phyloP scores from a whole-genome alignment of 64 coral and sea anemone genomes.

The Montipora cactus region DNA sequence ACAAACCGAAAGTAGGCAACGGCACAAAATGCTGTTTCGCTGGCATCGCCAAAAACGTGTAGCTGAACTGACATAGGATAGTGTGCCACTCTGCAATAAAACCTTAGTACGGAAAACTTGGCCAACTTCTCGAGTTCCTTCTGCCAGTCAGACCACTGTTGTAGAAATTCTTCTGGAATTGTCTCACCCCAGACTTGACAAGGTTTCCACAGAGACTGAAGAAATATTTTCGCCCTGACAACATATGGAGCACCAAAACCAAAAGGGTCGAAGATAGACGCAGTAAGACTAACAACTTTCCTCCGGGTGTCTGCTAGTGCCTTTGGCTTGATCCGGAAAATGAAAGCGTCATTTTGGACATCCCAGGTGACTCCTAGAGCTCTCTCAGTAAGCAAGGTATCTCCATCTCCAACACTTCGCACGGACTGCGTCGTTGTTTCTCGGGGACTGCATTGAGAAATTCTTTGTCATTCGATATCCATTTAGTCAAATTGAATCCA shows the following conservation, averaged over 20 bases:
- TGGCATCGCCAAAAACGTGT: background rate
- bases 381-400: background rate
- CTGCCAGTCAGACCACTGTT: background rate
- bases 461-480: background rate
- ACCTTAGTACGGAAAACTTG: background rate
- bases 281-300: background rate
- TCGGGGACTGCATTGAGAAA: background rate
- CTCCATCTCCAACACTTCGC: background rate
- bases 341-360: background rate
- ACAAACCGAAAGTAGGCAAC: no score
- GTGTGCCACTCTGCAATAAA: background rate
- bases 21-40: background rate
- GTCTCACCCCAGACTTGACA: no score
- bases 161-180: no score
- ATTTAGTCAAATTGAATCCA: background rate
- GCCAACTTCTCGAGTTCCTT: background rate
- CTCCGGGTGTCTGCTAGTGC: background rate
- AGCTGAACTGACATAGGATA: background rate
- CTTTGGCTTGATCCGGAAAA: background rate
- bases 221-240: constrained; percentile 9
- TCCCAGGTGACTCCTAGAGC: background rate
- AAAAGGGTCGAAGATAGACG: constrained; percentile 24
- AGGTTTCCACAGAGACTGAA: background rate
- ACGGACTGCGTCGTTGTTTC: background rate
- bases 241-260: constrained; percentile 15